Evolutionary conservation across 2,797 vertebrate genomes (phyloP), one percentile per base, ranked within the genome.

Genomic region (Crenichthys baileyi): DNA sequence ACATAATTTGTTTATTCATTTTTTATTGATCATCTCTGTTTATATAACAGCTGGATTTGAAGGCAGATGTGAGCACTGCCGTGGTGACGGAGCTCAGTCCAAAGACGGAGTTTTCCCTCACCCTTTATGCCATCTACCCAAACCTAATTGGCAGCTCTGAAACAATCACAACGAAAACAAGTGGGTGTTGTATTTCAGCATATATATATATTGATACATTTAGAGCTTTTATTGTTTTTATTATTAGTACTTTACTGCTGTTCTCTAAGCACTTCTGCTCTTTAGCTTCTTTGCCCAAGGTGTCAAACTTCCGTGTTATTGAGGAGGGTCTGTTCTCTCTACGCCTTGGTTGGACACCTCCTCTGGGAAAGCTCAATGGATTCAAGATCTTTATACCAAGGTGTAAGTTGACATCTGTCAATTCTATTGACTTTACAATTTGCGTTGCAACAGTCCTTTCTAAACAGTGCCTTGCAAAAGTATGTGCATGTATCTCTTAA

Each of bases 331-430:
- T 96, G 70, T 97, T 95, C 84, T 96, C 95, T 68, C 92, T 97
- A 39, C 94, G 96, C 3, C 77, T 97, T 68, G 96, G 96, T 79
- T 98, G 97, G 97, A 97, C 96, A 0, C 89, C 92, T 63, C 94
- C 96, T 0, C 79, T 94, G 3, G 96, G 93, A 61, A 97, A 95
- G 58, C 90, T 96, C 29, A 84, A 95, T 7, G 95, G 95, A 77
- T 97, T 96, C 91, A 97, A 97, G 93, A 94, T 98, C 91, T 96
- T 95, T 91, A 95, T 98, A 73, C 97, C 97, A 3, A 95, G 96
- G 96, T 89, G 97, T 97, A 91, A 90, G 95, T 39, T 13, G 22
- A 75, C 76, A 74, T 31, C 63, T 18, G 18, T 7, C 4, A 53
- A 51, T 67, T 29, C 31, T 41, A 7, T 44, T 9, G n/a, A n/a